Evolutionary conservation across 2,113 vertebrate species (phyloP).

Genomic region (Antennarius striatus): DNA sequence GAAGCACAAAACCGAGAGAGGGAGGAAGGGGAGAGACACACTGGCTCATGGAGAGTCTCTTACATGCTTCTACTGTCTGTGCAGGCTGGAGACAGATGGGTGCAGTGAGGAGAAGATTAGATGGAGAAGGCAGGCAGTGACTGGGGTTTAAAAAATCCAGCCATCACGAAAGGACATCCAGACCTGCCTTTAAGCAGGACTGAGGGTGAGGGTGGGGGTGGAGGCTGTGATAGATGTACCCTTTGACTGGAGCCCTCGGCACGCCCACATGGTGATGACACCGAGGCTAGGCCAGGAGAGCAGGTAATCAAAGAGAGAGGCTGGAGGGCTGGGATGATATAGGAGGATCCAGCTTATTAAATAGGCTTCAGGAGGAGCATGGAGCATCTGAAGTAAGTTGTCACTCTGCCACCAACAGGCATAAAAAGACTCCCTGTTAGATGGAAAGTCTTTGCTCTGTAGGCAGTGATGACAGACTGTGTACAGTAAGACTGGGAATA

Average conservation of each 20-base stretch:
- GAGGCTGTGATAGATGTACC: constrained; percentile 70
- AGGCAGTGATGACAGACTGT: constrained; percentile 65
- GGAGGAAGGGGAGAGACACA: constrained; percentile 36
- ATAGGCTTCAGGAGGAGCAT: constrained; percentile 70
- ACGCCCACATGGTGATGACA: constrained; percentile 65
- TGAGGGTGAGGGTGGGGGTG: constrained; percentile 5
- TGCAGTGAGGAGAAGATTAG: constrained; percentile 65
- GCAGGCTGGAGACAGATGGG: constrained; percentile 68
- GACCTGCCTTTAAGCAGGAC: constrained; percentile 30
- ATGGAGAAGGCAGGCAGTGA: constrained; percentile 63
- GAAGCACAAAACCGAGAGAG: constrained; percentile 44
- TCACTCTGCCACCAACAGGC: constrained; percentile 68
- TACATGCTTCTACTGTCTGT: constrained; percentile 61
- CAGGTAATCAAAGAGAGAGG: constrained; percentile 69
- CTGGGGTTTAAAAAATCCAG: constrained; percentile 51
- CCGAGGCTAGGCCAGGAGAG: constrained; percentile 67
- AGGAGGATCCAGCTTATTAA: constrained; percentile 77
- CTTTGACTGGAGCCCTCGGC: constrained; percentile 55
- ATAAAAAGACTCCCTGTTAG: constrained; percentile 55
- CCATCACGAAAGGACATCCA: constrained; percentile 54
- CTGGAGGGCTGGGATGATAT: constrained; percentile 63
- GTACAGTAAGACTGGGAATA: constrained; percentile 62
- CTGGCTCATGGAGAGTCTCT: constrained; percentile 34
- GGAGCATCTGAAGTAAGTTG: constrained; percentile 72
- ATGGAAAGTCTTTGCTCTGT: constrained; percentile 54